Evolutionary conservation across 2,113 vertebrate genomes (phyloP), one percentile per base, ranked within the genome.

Genomic region (Rhinoptilus africanus): DNA sequence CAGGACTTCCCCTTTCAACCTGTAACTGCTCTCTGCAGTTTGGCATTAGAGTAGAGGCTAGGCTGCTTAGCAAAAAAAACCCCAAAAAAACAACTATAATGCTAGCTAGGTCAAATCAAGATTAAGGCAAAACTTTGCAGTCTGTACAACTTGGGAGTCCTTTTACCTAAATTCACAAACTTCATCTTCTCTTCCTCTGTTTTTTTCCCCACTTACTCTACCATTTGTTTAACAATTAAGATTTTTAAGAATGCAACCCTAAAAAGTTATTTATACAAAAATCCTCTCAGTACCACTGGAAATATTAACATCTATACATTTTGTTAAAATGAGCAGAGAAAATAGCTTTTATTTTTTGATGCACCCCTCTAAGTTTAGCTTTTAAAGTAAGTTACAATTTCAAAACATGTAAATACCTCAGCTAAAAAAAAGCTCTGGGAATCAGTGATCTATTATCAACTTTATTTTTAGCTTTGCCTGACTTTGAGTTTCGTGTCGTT

Each of bases 381-480:
- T 91, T 88, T 80, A 87, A 89, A 95, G 87, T 54, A 84, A 81
- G 54, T 39, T 51, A 69, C 28, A 34, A 66, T 69, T 76, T 90
- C 32, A 89, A 89, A 95, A 78, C 62, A 92, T 43, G 77, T 78
- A 72, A 95, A 89, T 68, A 88, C 4, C 11, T 89, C 53, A 48
- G 69, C 89, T 82, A 78, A 94, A 96, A 73, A 75, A 91, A 85
- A 53, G 80, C 85, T 79, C 83, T 39, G 91, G 69, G 71, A 97
- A 97, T 96, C 88, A 74, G 45, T 73, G 30, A 69, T 87, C 83
- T 53, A 76, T 43, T 81, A 78, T 57, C 74, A 92, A 92, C 77
- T 79, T 88, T 94, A 85, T 75, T 91, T 96, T 93, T 94, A 92
- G 57, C 78, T 73, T 83, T 95, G n/a, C 75, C 69, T 72, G 30